Conservation (phyloP, 2,797 vertebrate genomes). For the Heteromormyrus szaboi region DNA sequence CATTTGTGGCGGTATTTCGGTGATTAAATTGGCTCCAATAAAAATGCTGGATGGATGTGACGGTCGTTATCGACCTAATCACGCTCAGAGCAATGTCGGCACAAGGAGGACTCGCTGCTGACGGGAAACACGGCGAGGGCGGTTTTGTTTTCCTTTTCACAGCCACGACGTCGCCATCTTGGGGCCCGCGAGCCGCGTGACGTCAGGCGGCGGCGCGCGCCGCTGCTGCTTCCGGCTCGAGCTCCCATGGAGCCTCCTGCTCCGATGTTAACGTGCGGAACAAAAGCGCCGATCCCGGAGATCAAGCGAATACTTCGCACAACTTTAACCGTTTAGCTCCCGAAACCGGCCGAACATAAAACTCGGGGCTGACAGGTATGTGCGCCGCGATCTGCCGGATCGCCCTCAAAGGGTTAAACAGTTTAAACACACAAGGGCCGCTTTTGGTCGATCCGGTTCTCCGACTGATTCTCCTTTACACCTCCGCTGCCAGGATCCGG, state of each 20-base stretch:
- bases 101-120: not conserved
- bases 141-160: conserved; percentile 26
- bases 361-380: conserved; percentile 48
- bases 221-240: conserved; percentile 65
- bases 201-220: conserved; percentile 52
- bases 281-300: conserved; percentile 70
- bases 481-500: conserved; percentile 52
- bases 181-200: conserved; percentile 54
- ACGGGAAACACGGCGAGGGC: not conserved
- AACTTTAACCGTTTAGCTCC: conserved; percentile 62
- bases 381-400: conserved; percentile 18
- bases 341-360: conserved; percentile 41
- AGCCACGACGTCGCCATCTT: conserved; percentile 34
- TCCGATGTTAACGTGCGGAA: conserved; percentile 47
- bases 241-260: conserved; percentile 55
- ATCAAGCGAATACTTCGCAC: conserved; percentile 62
- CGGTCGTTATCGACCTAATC: not conserved
- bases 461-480: conserved; percentile 56
- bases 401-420: not conserved
- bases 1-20: not conserved
- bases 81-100: not conserved
- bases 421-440: conserved; percentile 42
- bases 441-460: conserved; percentile 58
- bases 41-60: not conserved
- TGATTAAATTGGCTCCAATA: not conserved